These are phyloP conservation scores for Limanda limanda DNA, from an alignment of 2,113 vertebrate species.

Conservation along the genomic window DNA sequence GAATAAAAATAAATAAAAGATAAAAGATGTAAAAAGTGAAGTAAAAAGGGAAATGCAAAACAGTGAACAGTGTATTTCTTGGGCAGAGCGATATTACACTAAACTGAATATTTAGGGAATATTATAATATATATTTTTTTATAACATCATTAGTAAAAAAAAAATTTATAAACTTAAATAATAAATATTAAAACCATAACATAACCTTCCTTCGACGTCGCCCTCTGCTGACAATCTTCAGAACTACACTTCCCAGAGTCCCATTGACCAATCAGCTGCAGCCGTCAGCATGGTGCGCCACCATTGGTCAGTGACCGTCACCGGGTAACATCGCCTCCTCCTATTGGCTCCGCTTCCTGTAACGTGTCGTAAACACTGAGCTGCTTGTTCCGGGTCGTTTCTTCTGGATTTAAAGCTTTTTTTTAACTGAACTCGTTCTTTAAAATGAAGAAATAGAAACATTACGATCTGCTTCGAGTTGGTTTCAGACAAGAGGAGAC, in stretches of 20 bases:
- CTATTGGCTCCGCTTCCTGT: conserved; percentile 60
- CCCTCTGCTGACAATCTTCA: conserved; percentile 30
- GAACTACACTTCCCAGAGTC: neutral
- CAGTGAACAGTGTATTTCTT: too few species aligned
- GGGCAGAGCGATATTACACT: too few species aligned
- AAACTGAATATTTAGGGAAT: too few species aligned
- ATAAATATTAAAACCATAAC: neutral
- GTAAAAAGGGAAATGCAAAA: too few species aligned
- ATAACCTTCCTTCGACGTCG: neutral
- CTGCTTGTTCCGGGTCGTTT: conserved; percentile 5
- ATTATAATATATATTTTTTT: too few species aligned
- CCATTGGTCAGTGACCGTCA: conserved; percentile 49
- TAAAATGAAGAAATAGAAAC: conserved; percentile 43
- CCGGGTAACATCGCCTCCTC: neutral
- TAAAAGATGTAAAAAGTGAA: too few species aligned
- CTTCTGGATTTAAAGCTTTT: neutral
- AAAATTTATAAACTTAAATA: neutral
- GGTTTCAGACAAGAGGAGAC: conserved; percentile 6
- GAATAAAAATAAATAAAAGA: too few species aligned
- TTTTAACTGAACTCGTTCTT: too few species aligned
- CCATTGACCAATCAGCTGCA: conserved; percentile 49
- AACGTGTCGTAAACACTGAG: conserved; percentile 77
- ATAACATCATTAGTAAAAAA: too few species aligned
- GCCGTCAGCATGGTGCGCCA: neutral
- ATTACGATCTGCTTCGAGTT: neutral